Evolutionary conservation across 2,113 vertebrate genomes (phyloP).

Genomic region (Calcarius ornatus): DNA sequence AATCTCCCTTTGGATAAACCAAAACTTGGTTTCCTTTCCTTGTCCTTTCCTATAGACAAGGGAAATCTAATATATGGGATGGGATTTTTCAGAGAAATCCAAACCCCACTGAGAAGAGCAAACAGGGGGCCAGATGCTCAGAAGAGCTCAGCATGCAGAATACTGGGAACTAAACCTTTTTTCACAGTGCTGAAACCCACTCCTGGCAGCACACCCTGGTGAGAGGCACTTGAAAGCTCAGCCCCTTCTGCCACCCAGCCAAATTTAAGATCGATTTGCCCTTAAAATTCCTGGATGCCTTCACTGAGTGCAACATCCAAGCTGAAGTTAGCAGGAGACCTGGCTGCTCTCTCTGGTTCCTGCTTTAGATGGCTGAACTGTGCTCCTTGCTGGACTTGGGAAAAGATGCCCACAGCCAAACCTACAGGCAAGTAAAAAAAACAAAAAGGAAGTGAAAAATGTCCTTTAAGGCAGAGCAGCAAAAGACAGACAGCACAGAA

Average conservation of each 20-base stretch:
- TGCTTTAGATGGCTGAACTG: neutral
- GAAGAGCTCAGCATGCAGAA: neutral
- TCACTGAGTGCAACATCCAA: neutral
- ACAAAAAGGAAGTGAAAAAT: neutral
- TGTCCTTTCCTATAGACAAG: neutral
- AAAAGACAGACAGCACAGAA: neutral
- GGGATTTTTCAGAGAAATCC: neutral
- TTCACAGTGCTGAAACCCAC: neutral
- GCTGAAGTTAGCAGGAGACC: neutral
- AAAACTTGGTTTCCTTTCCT: neutral
- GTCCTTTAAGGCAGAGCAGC: neutral
- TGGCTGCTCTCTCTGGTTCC: neutral
- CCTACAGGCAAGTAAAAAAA: neutral
- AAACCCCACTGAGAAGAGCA: neutral
- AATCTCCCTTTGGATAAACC: neutral
- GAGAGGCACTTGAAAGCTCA: neutral
- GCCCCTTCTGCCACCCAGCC: neutral
- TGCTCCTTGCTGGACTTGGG: neutral
- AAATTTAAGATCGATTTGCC: neutral
- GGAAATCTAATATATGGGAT: neutral
- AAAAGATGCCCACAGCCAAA: neutral
- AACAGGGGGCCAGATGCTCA: neutral
- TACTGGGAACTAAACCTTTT: neutral
- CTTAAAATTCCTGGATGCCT: constrained; percentile 2
- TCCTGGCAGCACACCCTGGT: neutral